Evolutionary conservation across 1,140 invertebrate genomes (phyloP).

Genomic region (Cylas formicarius): DNA sequence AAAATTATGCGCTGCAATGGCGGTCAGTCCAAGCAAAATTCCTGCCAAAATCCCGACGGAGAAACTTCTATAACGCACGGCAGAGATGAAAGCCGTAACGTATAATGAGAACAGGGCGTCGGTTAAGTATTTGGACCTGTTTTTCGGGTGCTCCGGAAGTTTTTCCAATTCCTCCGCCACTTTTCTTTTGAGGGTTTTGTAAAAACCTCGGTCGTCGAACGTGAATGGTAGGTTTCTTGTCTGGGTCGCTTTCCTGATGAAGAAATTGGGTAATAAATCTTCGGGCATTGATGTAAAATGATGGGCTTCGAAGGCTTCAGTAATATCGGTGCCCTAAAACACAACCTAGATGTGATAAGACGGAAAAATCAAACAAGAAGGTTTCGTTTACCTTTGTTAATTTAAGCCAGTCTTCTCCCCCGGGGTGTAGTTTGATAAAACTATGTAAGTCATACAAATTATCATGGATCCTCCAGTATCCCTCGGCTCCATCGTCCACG

Average conservation of each 20-base stretch:
- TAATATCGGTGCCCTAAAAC: slow-evolving; percentile 60
- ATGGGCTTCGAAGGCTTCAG: slow-evolving; percentile 60
- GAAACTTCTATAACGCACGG: slow-evolving; percentile 44
- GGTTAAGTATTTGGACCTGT: slow-evolving; percentile 46
- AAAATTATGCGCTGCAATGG: slow-evolving; percentile 69
- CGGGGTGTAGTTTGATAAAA: slow-evolving; percentile 69
- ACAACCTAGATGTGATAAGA: not conserved
- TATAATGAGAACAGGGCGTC: slow-evolving; percentile 49
- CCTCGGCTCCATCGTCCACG: slow-evolving; percentile 64
- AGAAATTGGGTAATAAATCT: slow-evolving; percentile 53
- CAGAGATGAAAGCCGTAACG: slow-evolving; percentile 46
- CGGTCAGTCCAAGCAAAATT: slow-evolving; percentile 49
- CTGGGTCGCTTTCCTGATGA: slow-evolving; percentile 46
- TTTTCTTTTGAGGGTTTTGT: slow-evolving; percentile 52
- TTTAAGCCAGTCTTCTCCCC: slow-evolving; percentile 66
- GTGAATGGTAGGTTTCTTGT: slow-evolving; percentile 55
- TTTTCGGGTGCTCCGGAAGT: slow-evolving; percentile 31
- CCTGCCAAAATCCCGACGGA: slow-evolving; percentile 46
- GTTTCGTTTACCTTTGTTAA: slow-evolving; percentile 51
- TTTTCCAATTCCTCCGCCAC: slow-evolving; percentile 38
- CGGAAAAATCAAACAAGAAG: slow-evolving; percentile 4
- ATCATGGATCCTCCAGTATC: slow-evolving; percentile 70
- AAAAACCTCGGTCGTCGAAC: slow-evolving; percentile 61
- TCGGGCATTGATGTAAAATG: slow-evolving; percentile 47
- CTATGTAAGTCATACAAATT: slow-evolving; percentile 64